Conservation (phyloP, 2,888 invertebrate species). For the Oscheius sp. region DNA sequence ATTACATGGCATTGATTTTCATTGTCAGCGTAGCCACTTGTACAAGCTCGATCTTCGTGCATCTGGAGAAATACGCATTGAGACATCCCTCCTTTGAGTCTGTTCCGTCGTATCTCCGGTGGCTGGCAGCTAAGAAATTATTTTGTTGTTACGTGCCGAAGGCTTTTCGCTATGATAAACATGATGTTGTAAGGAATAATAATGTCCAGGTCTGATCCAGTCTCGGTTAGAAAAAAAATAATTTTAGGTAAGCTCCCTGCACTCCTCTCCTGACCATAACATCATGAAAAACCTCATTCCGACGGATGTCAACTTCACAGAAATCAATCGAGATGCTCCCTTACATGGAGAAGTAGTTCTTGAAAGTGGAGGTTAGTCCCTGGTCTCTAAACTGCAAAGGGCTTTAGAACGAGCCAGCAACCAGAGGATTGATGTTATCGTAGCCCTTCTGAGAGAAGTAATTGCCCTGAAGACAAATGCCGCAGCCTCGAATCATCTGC, state of each 20-base stretch:
- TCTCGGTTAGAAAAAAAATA: background rate
- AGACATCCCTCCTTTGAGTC: conserved; percentile 64
- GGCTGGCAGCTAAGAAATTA: conserved; percentile 64
- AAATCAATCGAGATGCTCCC: conserved; percentile 60
- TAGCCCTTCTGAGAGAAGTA: conserved; percentile 43
- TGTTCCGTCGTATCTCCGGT: conserved; percentile 59
- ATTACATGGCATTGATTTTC: conserved; percentile 68
- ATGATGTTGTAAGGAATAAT: conserved; percentile 55
- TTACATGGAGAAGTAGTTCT: conserved; percentile 42
- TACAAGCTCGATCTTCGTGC: conserved; percentile 65
- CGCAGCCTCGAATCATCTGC: conserved; percentile 31
- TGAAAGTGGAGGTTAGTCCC: conserved; percentile 31
- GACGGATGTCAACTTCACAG: conserved; percentile 67
- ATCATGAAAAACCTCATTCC: conserved; percentile 62
- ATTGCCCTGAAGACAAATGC: conserved; percentile 39
- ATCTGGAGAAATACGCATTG: conserved; percentile 66
- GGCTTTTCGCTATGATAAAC: conserved; percentile 55
- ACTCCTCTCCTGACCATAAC: conserved; percentile 59
- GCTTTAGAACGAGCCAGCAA: conserved; percentile 23
- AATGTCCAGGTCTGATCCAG: conserved; percentile 40
- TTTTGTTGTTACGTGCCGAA: conserved; percentile 67
- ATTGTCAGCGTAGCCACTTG: conserved; percentile 66
- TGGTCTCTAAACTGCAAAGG: background rate
- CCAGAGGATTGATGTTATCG: conserved; percentile 39
- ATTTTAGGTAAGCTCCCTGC: conserved; percentile 51